Conservation (phyloP, 2,797 vertebrate genomes). For the Peromyscus melanophrys region DNA sequence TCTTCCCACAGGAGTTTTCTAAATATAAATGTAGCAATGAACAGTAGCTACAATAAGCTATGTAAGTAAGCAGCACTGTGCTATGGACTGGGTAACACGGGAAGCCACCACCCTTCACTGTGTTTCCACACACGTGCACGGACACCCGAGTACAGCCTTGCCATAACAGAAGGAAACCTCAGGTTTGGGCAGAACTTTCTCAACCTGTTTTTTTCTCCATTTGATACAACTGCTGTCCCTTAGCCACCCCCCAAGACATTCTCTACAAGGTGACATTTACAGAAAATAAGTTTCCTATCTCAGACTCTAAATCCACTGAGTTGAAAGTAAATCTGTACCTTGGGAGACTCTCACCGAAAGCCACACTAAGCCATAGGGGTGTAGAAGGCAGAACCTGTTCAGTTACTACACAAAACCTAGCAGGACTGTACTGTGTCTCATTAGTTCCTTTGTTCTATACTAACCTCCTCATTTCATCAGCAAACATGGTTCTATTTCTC, state of each 20-base stretch:
- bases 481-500: conserved; percentile 37
- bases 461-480: not conserved
- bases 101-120: not conserved
- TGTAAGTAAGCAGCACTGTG: not conserved
- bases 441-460: not conserved
- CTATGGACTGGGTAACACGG: not conserved
- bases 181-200: conserved; percentile 15
- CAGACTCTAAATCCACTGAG: not conserved
- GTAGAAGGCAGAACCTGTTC: not conserved
- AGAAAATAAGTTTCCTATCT: conserved; percentile 36
- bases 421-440: not conserved
- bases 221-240: not conserved
- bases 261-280: conserved; percentile 40
- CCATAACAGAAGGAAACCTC: not conserved
- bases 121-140: not conserved
- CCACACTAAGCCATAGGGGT: not conserved
- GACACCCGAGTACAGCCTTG: not conserved
- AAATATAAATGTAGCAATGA: conserved; percentile 26
- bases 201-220: conserved; percentile 13
- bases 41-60: conserved; percentile 52
- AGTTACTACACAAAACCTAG: not conserved
- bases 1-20: not conserved
- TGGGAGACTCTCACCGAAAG: not conserved
- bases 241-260: not conserved
- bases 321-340: not conserved